Percentiles rank a stretch among this genome's conserved stretches.
phyloP scores from a whole-genome alignment of 1,140 invertebrate species.

The Dendrolimus kikuchii region DNA sequence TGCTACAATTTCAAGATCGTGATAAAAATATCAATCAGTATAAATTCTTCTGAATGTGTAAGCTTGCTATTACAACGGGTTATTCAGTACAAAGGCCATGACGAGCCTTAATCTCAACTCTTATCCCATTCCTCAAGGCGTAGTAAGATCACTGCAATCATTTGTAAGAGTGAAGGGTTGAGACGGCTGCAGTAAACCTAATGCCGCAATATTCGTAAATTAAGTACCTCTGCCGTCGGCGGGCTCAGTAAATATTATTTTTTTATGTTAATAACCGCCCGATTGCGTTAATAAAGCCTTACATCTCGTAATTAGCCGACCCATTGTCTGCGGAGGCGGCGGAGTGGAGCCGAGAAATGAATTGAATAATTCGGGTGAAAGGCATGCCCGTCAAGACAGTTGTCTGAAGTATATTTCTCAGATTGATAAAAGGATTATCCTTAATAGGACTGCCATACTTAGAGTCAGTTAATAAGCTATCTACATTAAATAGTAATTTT shows the following conservation, averaged over 20 bases:
- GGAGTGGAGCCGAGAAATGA: conserved; percentile 35
- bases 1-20: background rate
- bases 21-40: too few relatives aligned
- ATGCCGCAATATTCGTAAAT: conserved; percentile 68
- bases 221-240: conserved; percentile 41
- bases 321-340: conserved; percentile 54
- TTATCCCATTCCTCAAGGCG: conserved; percentile 55
- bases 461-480: too few relatives aligned
- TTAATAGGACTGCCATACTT: too few relatives aligned
- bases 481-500: too few relatives aligned
- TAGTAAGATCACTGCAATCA: conserved; percentile 57
- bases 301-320: conserved; percentile 65
- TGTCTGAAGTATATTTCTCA: conserved; percentile 3
- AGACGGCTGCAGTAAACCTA: conserved; percentile 42
- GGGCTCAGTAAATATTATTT: conserved; percentile 67
- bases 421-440: background rate
- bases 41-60: too few relatives aligned
- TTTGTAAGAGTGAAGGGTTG: conserved; percentile 64
- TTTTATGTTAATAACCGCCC: conserved; percentile 69
- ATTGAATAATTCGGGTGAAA: conserved; percentile 40
- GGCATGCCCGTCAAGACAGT: conserved; percentile 11
- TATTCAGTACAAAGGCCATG: conserved; percentile 41
- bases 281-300: conserved; percentile 70
- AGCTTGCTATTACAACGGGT: conserved; percentile 32
- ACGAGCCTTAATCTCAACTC: conserved; percentile 60